Evolutionary conservation across 2,113 vertebrate species (phyloP).

Genomic region (Tichodroma muraria): DNA sequence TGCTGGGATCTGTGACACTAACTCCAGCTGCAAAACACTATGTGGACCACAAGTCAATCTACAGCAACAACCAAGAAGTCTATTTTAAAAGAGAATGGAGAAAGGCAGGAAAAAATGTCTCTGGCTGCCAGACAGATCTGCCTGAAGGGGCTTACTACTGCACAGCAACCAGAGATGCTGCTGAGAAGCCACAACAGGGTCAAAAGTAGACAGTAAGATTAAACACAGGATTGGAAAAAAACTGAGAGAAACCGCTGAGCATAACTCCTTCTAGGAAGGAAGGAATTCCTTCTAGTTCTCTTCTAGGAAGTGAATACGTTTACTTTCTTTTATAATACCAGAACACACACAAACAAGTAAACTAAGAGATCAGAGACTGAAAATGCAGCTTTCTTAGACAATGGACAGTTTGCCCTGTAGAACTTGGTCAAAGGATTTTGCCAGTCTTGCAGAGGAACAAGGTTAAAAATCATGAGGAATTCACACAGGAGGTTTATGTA

Average conservation of each 20-base stretch:
- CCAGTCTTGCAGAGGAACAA: not conserved
- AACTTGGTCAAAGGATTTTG: not conserved
- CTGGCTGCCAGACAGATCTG: not conserved
- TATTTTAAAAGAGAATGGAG: not conserved
- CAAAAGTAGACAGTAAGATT: not conserved
- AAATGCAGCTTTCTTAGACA: not conserved
- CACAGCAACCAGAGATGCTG: not conserved
- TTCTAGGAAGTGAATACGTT: not conserved
- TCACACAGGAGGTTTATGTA: not conserved
- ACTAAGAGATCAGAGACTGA: not conserved
- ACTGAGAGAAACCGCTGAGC: not conserved
- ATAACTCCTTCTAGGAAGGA: too few relatives aligned
- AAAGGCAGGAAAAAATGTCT: not conserved
- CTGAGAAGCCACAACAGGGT: not conserved
- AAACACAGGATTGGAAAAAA: not conserved
- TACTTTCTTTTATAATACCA: not conserved
- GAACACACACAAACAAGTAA: not conserved
- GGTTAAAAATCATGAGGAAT: not conserved
- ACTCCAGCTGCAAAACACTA: not conserved
- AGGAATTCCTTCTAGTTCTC: too few relatives aligned
- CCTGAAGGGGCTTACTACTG: not conserved
- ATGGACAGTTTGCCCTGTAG: not conserved
- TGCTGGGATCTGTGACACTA: not conserved
- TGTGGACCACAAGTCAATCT: not conserved
- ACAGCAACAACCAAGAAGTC: not conserved